Base-by-base conservation (phyloP, 2,888 invertebrate species). In the Nemapogon koenigi region DNA sequence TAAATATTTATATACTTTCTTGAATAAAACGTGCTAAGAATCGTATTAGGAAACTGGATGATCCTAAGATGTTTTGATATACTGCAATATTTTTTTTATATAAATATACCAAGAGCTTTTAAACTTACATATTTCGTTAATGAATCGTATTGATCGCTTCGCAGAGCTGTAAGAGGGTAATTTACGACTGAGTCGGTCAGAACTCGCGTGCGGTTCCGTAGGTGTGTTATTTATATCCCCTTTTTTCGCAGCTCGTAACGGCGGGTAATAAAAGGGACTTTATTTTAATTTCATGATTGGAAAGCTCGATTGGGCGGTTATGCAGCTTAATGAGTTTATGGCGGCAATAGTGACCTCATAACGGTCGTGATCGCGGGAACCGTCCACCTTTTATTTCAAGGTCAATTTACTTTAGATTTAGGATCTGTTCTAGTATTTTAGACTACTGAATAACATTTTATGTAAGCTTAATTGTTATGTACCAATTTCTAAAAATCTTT, bases 201-300 rank as follows among this genome's bases (percentile, higher is more conserved):
- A 55, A n/a, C n/a, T 64, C 62, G 76, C 72, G 72, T 75, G 72
- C 62, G 61, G 52, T 52, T 58, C 57, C 53, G 59, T 65, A 76
- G 76, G 76, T 76, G 78, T 76, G 76, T 78, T 73, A 73, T 76
- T 78, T 73, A 75, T 73, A 62, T 67, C 67, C 73, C 75, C 76
- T 78, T 78, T 78, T 78, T 78, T 78, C 75, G 78, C 78, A 78
- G 78, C 75, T 78, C 78, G 75, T 78, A 78, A 78, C 75, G 62
- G 66, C 62, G 51, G 54, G 68, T 55, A 52, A 64, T 78, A 76
- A 78, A 76, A 65, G 71, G 73, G 73, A 75, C 72, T 67, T 72
- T 63, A 73, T 76, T 76, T 76, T 75, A 76, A 76, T 76, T 75
- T 71, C 75, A 68, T 73, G 76, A 78, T 76, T 76, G 76, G 73